A percentile compares a stretch with the other conserved stretches of the same genome.
Evolutionary conservation across 2,888 invertebrate species (phyloP).

Genomic region (Eupithecia subfuscata): DNA sequence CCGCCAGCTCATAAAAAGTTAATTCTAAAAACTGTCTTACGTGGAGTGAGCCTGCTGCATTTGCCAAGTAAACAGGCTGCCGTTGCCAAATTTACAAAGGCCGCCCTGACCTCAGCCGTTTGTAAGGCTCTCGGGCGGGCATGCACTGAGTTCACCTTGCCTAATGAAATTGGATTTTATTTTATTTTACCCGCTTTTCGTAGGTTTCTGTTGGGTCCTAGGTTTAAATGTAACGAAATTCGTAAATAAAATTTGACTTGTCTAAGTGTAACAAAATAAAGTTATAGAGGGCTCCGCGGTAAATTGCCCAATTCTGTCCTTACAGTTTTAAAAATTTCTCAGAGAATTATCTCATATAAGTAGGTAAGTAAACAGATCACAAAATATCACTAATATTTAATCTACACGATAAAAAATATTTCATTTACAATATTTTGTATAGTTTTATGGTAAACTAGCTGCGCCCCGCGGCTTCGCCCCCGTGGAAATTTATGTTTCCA

Average conservation of each 20-base stretch:
- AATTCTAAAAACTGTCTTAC: neutral
- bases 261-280: too few relatives aligned
- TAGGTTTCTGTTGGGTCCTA: neutral
- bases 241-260: neutral
- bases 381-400: too few relatives aligned
- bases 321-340: too few relatives aligned
- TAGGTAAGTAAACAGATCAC: too few relatives aligned
- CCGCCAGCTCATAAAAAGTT: neutral
- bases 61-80: neutral
- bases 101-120: constrained; percentile 44
- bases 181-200: constrained; percentile 3
- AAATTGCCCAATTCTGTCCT: too few relatives aligned
- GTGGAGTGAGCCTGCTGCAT: neutral
- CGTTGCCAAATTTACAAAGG: constrained; percentile 54
- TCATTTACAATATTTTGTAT: too few relatives aligned
- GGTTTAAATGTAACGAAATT: neutral
- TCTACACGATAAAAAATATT: too few relatives aligned
- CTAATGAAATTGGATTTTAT: constrained; percentile 34
- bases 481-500: too few relatives aligned
- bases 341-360: too few relatives aligned
- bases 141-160: constrained; percentile 20
- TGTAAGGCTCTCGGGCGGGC: constrained; percentile 36
- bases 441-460: too few relatives aligned
- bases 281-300: too few relatives aligned
- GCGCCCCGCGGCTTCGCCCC: too few relatives aligned